These are phyloP conservation scores for Diachasmimorpha longicaudata DNA, from an alignment of 1,140 invertebrate genomes.

Conservation along the genomic window DNA sequence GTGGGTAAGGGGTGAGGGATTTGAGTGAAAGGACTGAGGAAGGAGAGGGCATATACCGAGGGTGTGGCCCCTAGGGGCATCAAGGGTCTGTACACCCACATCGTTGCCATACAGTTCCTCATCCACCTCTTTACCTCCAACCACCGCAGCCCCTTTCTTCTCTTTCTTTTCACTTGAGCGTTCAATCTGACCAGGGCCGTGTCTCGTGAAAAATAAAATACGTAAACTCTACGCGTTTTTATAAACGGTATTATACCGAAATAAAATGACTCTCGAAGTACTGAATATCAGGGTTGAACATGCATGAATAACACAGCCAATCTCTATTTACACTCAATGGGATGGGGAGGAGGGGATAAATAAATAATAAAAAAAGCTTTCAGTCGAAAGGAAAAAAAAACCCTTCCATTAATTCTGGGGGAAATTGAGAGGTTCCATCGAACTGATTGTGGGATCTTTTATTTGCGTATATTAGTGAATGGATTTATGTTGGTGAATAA, in stretches of 20 bases:
- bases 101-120: background rate
- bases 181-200: background rate
- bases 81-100: background rate
- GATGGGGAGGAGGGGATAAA: no score
- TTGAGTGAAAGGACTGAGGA: conserved; percentile 27
- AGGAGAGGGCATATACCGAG: conserved; percentile 2
- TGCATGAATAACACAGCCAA: background rate
- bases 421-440: no score
- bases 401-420: no score
- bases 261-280: background rate
- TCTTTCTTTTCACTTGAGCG: background rate
- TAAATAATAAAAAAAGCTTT: background rate
- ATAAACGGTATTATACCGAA: background rate
- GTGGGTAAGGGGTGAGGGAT: background rate
- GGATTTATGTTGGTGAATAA: no score
- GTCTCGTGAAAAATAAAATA: conserved; percentile 29
- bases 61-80: conserved; percentile 19
- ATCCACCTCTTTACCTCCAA: background rate
- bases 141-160: background rate
- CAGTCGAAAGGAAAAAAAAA: no score
- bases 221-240: conserved; percentile 12
- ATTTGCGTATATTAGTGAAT: no score
- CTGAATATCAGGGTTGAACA: background rate
- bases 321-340: background rate
- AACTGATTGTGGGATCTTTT: no score